Evolutionary conservation across 2,797 vertebrate species (phyloP), one percentile per base, ranked within the genome.

Genomic region (Geotria australis): DNA sequence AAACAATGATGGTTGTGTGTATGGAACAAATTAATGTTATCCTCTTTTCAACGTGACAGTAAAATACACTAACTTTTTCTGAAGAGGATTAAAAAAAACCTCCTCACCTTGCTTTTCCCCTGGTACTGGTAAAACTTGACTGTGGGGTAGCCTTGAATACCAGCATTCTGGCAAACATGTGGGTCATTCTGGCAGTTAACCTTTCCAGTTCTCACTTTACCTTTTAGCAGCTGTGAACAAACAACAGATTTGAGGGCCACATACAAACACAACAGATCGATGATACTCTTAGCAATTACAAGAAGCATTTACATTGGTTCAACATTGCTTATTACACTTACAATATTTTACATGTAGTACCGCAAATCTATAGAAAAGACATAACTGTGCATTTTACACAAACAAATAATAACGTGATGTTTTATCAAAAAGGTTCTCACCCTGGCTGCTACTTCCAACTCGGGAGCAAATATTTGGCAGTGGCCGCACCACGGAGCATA

Each of bases 401-500:
- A 5, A 38, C 3, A 5, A 24, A 38, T 38, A 38, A 38, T 38
- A 38, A 38, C 24, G 38, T 38, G 24, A 38, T 24, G 24, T 38
- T n/a, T n/a, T 24, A 38, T 38, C 24, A 38, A 38, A 38, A 38
- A 24, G 24, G 24, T 24, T 1, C 24, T 68, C 69, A 96, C 88
- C 74, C 74, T 75, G 62, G 88, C 85, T 47, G 93, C 63, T 9
- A 79, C 69, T 63, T 95, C 88, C 70, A 94, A 98, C 67, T 95
- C 88, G 1, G 88, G 86, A 62, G 85, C 79, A 61, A 98, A 98
- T 62, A 77, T 79, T 53, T 83, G 80, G 64, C 88, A 98, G 48
- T 86, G 89, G 59, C 84, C 83, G 65, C 88, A 98, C 89, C 89
- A 98, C 3, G 86, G 86, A 56, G 88, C 83, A 15, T 89, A 93